A percentile compares a stretch with the other conserved stretches of the same genome.
These are phyloP conservation scores for Serripes groenlandicus DNA, from an alignment of 2,888 invertebrate genomes.

Conservation along the genomic window DNA sequence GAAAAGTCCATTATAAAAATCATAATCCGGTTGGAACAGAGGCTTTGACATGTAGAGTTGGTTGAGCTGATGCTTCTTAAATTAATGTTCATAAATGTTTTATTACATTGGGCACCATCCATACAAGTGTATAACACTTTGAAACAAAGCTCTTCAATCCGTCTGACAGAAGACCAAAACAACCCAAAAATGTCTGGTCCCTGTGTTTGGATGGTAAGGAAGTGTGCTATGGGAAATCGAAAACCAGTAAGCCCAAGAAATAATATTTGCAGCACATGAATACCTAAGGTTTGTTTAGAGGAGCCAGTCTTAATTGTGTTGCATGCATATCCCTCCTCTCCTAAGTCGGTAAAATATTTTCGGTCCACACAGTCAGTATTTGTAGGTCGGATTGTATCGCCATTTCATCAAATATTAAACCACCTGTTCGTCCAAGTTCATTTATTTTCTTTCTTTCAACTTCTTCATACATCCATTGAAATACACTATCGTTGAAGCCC, in stretches of 20 bases:
- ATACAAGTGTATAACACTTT: constrained; percentile 49
- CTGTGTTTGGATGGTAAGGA: constrained; percentile 24
- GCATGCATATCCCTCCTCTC: constrained; percentile 26
- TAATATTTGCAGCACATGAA: constrained; percentile 44
- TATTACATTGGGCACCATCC: constrained; percentile 57
- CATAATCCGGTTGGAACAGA: too few relatives aligned
- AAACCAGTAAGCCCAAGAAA: constrained; percentile 52
- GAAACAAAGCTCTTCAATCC: constrained; percentile 30
- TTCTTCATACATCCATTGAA: constrained; percentile 10
- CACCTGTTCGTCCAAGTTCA: neutral
- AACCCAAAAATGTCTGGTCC: constrained; percentile 35
- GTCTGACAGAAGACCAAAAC: constrained; percentile 40
- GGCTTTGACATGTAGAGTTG: constrained; percentile 16
- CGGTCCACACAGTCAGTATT: neutral
- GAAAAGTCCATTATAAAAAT: too few relatives aligned
- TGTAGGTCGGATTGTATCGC: neutral
- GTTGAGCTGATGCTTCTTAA: neutral
- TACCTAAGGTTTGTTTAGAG: constrained; percentile 29
- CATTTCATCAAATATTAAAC: constrained; percentile 16
- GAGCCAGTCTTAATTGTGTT: neutral
- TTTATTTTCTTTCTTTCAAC: neutral
- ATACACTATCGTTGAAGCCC: constrained; percentile 5
- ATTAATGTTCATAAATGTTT: constrained; percentile 23
- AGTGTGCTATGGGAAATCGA: constrained; percentile 53
- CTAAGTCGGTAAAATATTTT: constrained; percentile 29